These are phyloP conservation scores for Cryptus armator DNA, from an alignment of 2,888 invertebrate genomes.

Conservation along the genomic window DNA sequence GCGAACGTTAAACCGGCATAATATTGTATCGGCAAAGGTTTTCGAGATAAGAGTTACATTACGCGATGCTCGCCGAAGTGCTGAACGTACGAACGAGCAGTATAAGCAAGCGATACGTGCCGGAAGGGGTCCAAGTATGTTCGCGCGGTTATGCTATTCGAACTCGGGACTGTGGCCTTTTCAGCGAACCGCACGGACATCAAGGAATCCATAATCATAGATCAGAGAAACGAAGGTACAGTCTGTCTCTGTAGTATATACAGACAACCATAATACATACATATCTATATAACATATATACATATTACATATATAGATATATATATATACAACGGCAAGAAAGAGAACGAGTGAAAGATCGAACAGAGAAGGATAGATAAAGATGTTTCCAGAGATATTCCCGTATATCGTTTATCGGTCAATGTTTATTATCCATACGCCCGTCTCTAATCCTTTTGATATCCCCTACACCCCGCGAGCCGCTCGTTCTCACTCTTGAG, in stretches of 20 bases:
- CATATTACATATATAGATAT: background rate
- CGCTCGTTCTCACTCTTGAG: constrained; percentile 46
- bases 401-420: constrained; percentile 80
- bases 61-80: constrained; percentile 1
- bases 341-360: constrained; percentile 44
- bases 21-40: constrained; percentile 35
- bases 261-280: constrained; percentile 19
- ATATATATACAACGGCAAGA: constrained; percentile 15
- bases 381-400: constrained; percentile 75
- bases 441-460: constrained; percentile 83
- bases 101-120: constrained; percentile 16
- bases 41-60: constrained; percentile 27
- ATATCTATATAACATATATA: constrained; percentile 11
- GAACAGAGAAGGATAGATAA: constrained; percentile 44
- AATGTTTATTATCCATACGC: constrained; percentile 83
- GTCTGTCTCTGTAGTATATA: constrained; percentile 45
- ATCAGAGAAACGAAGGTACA: constrained; percentile 71
- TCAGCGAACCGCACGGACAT: constrained; percentile 67
- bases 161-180: constrained; percentile 52
- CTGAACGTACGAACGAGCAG: constrained; percentile 26
- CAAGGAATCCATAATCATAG: constrained; percentile 80
- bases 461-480: constrained; percentile 69
- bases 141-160: constrained; percentile 21
- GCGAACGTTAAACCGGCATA: background rate
- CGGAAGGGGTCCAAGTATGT: constrained; percentile 42